These are phyloP conservation scores for Campylorhamphus procurvoides DNA, from an alignment of 2,113 vertebrate species.

Conservation along the genomic window DNA sequence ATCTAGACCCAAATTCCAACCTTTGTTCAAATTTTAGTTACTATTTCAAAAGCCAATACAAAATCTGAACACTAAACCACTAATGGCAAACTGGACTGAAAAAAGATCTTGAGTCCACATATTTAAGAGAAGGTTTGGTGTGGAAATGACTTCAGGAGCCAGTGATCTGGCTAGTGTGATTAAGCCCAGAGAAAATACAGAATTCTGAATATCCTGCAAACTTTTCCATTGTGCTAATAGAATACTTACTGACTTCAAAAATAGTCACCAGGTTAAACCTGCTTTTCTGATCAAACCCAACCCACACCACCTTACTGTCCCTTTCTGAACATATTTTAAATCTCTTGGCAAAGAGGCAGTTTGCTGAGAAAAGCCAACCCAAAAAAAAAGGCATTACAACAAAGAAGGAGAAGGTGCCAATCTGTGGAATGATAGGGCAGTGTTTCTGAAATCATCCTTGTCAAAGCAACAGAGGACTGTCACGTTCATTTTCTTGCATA, in stretches of 20 bases:
- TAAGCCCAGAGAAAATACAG: neutral
- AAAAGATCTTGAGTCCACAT: neutral
- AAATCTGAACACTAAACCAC: neutral
- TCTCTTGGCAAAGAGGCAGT: neutral
- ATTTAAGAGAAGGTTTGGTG: neutral
- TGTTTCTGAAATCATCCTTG: conserved; percentile 48
- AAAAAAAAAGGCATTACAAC: conserved; percentile 9
- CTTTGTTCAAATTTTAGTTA: neutral
- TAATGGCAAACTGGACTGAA: neutral
- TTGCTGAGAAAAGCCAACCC: neutral
- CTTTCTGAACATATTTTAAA: neutral
- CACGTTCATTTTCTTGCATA: conserved; percentile 33
- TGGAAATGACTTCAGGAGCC: neutral
- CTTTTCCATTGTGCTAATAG: neutral
- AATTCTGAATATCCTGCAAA: neutral
- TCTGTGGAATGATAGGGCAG: conserved; percentile 26
- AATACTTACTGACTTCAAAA: conserved; percentile 20
- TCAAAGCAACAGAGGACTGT: conserved; percentile 35
- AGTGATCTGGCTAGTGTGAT: neutral
- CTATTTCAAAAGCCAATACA: neutral
- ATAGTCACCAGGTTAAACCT: neutral
- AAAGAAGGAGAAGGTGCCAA: conserved; percentile 48
- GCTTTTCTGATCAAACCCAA: neutral
- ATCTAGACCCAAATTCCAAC: neutral
- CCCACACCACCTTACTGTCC: neutral